A percentile compares a stretch with the other conserved stretches of the same genome.
phyloP scores from a whole-genome alignment of 2,888 invertebrate species.

The Agrochola lychnidis region DNA sequence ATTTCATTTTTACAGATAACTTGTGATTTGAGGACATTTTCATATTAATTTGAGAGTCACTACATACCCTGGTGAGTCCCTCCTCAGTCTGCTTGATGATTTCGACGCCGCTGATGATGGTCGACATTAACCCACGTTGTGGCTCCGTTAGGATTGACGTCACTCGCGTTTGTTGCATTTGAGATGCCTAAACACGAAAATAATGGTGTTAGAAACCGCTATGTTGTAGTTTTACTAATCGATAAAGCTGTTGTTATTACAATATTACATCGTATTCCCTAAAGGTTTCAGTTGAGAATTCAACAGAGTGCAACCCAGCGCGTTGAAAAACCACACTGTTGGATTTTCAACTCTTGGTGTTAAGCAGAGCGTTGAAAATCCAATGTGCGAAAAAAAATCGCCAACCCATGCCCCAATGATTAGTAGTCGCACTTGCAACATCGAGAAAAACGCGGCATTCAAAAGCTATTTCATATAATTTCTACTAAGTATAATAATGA shows the following conservation, averaged over 20 bases:
- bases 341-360: no score
- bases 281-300: neutral
- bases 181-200: constrained; percentile 76
- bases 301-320: no score
- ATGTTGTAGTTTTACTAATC: neutral
- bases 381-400: no score
- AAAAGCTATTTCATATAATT: neutral
- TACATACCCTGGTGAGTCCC: constrained; percentile 91
- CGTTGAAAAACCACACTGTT: no score
- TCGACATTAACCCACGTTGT: constrained; percentile 97
- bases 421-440: neutral
- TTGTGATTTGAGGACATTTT: neutral
- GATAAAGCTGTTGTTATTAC: neutral
- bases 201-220: neutral
- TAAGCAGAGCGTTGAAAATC: no score
- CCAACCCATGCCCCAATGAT: neutral
- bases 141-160: constrained; percentile 97
- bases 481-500: neutral
- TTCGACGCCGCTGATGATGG: constrained; percentile 97
- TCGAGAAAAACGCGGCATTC: neutral
- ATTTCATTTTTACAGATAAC: no score
- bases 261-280: neutral
- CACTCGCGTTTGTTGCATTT: constrained; percentile 96
- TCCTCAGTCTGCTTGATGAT: constrained; percentile 96
- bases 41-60: neutral